Base-by-base conservation (phyloP, 2,797 vertebrate genomes). In the Acanthurus tractus region DNA sequence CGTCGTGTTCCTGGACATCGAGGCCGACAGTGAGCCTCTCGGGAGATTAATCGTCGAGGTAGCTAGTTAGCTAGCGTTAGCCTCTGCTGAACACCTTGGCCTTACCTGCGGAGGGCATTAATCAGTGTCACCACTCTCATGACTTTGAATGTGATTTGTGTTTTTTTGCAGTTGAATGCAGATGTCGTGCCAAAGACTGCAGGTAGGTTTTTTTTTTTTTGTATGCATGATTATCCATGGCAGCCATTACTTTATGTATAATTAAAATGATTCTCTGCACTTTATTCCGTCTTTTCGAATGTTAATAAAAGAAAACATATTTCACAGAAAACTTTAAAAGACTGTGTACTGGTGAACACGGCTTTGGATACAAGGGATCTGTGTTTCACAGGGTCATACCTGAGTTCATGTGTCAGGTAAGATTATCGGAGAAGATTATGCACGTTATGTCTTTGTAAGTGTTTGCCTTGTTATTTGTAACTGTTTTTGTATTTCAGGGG, bases 371-470 rank as follows among this genome's bases (percentile, higher is more conserved):
- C 91, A 99, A 99, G 83, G 97, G 97, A 62, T 99, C 98, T 0
- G 96, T 88, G n/a, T 99, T 99, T 88, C 98, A 99, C 92, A 93
- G 98, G 78, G 97, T 99, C 78, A 99, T 99, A 83, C 97, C 97
- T n/a, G 91, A 95, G 8, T 99, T 99, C 89, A 99, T 99, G 98
- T 99, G 97, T 88, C 98, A 99, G 98, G 98, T 99, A 95, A 10
- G 70, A 8, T 9, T 25, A 13, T 14, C 18, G 7, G 29, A 34
- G 29, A 34, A 34, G 29, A 34, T 34, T 5, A 34, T 34, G 29
- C 29, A 34, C 29, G 29, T 7, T 34, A 34, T 34, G 29, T 34
- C 6, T 34, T 34, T 34, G 5, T 34, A 34, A 34, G 29, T 34
- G 29, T 34, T 2, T 17, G 34, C 7, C n/a, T 11, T 2, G 5